phyloP scores from a whole-genome alignment of 2,113 vertebrate genomes.

The Phasianus colchicus region DNA sequence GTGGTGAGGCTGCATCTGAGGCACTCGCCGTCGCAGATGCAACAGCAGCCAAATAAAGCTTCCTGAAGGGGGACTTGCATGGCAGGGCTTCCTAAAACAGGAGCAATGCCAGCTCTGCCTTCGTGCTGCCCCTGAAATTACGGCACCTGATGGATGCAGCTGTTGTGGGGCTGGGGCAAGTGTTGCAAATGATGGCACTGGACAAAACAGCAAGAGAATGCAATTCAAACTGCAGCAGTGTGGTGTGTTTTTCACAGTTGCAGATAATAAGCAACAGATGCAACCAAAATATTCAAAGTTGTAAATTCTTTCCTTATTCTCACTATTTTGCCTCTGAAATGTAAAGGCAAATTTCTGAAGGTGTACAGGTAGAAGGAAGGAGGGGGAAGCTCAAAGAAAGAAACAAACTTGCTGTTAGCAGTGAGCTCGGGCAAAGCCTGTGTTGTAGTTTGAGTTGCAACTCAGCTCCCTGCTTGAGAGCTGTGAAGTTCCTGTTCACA shows the following conservation, averaged over 20 bases:
- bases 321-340: background rate
- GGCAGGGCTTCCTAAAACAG: background rate
- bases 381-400: background rate
- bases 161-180: rapidly evolving
- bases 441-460: background rate
- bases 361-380: background rate
- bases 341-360: background rate
- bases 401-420: background rate
- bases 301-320: background rate
- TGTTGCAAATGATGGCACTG: rapidly evolving
- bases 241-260: rapidly evolving
- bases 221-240: rapidly evolving
- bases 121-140: background rate
- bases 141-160: rapidly evolving
- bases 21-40: rapidly evolving
- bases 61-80: background rate
- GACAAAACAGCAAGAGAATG: background rate
- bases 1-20: background rate
- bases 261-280: rapidly evolving
- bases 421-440: background rate
- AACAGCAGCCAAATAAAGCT: background rate
- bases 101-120: rapidly evolving
- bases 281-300: background rate
- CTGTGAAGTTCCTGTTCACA: conserved; percentile 25
- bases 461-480: background rate